Evolutionary conservation across 1,140 invertebrate genomes (phyloP).

Genomic region (Aplysia californica): DNA sequence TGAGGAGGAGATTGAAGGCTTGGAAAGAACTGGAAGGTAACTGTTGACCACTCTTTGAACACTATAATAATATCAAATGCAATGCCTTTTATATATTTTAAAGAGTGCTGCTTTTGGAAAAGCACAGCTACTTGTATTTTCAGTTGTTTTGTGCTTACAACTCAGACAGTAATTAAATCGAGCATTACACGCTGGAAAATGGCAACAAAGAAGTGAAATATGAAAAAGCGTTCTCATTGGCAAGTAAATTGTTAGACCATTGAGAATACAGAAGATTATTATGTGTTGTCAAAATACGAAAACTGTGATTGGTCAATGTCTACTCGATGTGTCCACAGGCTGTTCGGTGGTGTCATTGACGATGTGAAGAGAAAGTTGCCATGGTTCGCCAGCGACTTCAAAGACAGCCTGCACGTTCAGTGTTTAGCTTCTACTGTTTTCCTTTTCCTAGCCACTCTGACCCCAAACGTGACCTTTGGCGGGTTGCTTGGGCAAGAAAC

Average conservation of each 20-base stretch:
- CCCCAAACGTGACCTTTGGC: slow-evolving; percentile 97
- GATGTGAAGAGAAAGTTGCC: slow-evolving; percentile 90
- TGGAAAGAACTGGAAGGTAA: slow-evolving; percentile 21
- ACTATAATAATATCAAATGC: neutral
- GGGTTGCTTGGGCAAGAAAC: slow-evolving; percentile 95
- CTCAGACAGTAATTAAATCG: neutral
- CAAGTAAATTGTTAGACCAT: too few species aligned
- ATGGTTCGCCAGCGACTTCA: slow-evolving; percentile 77
- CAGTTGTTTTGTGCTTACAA: neutral
- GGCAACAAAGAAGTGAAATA: too few species aligned
- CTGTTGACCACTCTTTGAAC: neutral
- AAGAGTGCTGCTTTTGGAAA: neutral
- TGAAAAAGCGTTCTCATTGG: too few species aligned
- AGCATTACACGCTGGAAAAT: neutral
- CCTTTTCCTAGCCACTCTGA: slow-evolving; percentile 97
- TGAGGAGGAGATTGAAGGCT: neutral
- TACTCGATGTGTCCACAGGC: too few species aligned
- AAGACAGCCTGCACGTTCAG: slow-evolving; percentile 91
- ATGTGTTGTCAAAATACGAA: too few species aligned
- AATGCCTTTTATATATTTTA: neutral
- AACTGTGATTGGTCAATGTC: too few species aligned
- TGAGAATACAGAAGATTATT: too few species aligned
- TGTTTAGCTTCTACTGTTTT: slow-evolving; percentile 97
- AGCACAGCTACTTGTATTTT: neutral
- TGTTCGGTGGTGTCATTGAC: slow-evolving; percentile 93